Base-by-base conservation (phyloP, 2,113 vertebrate genomes). In the Hemiscyllium ocellatum region DNA sequence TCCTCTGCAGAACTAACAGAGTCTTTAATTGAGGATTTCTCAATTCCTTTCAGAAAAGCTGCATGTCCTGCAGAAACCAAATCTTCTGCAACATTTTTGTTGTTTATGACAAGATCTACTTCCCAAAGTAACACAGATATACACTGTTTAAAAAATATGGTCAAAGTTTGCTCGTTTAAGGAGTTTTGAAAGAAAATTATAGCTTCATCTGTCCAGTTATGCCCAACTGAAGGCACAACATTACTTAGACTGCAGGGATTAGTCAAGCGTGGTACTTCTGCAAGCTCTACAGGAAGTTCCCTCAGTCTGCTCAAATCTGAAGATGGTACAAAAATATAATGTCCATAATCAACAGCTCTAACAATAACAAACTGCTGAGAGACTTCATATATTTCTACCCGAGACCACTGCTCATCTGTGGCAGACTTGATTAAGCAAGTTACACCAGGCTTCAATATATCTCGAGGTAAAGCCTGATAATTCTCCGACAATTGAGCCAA, bases 311-410 rank as follows among this genome's bases (percentile, higher is more conserved):
- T 86, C 83, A 96, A 65, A 95, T 98, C 96, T 29, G 97, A 96
- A 0, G 96, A 97, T 17, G 97, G 96, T 33, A 98, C 83, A n/a
- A 78, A 86, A 47, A 96, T 96, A 90, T 96, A 97, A 96, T 98
- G 97, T 0, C 98, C 98, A 56, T 98, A 98, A 97, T 99, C 99
- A 95, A 98, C 97, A 42, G 98, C 97, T 2, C 56, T 96, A 68
- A 98, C 96, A 95, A 97, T 95, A 85, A 98, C 96, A 19, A 96
- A 96, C 2, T 96, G 96, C 95, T 95, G 78, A 69, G 97, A 97
- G 0, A 96, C 96, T n/a, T 97, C 76, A 29, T 96, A 96, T 0
- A 99, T 97, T 97, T 99, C 98, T 26, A 97, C 97, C 96, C 98
- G 98, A 96, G 98, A 98, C 98, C 98, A 99, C 83, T 97, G 97